phyloP scores from a whole-genome alignment of 2,888 invertebrate species.

The Villa cingulata region DNA sequence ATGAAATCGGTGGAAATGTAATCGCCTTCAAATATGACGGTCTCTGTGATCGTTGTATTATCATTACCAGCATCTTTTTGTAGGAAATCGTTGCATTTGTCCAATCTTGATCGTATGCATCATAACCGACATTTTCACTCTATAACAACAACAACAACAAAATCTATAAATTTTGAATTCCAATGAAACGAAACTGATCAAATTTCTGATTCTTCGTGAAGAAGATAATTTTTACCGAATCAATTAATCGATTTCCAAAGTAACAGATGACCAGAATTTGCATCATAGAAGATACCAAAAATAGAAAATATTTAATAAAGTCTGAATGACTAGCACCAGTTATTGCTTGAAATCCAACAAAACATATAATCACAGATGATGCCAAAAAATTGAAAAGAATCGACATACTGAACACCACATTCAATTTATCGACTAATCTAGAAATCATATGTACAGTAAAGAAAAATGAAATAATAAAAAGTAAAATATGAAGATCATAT shows the following conservation, averaged over 20 bases:
- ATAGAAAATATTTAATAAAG: constrained; percentile 22
- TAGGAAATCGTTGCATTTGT: constrained; percentile 19
- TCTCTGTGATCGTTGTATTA: constrained; percentile 26
- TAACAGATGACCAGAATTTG: constrained; percentile 26
- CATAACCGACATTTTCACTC: constrained; percentile 23
- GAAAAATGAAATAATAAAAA: no score
- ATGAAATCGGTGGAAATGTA: constrained; percentile 27
- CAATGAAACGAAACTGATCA: not conserved
- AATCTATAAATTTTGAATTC: no score
- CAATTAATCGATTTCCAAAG: constrained; percentile 24
- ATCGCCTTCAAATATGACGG: constrained; percentile 24
- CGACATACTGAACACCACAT: constrained; percentile 25
- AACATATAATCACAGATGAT: constrained; percentile 27
- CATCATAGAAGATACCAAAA: constrained; percentile 24
- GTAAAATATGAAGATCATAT: no score
- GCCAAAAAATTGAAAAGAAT: constrained; percentile 26
- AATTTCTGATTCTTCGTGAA: no score
- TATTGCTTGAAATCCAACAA: constrained; percentile 29
- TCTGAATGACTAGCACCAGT: constrained; percentile 21
- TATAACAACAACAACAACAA: no score
- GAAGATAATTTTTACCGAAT: no score
- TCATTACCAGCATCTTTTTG: constrained; percentile 19
- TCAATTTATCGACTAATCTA: constrained; percentile 21
- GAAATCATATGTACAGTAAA: no score
- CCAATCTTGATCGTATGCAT: constrained; percentile 27